phyloP scores from a whole-genome alignment of 2,797 vertebrate species.

The Eleutherodactylus coqui region DNA sequence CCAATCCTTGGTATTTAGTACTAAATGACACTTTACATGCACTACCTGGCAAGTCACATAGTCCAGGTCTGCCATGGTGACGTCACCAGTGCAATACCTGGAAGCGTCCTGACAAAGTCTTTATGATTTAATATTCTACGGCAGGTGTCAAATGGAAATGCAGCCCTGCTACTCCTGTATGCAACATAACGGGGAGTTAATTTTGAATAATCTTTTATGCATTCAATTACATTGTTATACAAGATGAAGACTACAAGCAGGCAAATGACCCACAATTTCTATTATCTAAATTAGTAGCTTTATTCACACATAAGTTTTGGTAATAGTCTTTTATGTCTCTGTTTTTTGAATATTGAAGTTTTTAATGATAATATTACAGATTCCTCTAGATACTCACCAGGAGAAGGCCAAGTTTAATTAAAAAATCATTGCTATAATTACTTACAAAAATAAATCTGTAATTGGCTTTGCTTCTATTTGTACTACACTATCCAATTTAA shows the following conservation, averaged over 20 bases:
- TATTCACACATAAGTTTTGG: background rate
- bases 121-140: background rate
- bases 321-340: slow-evolving; percentile 22
- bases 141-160: background rate
- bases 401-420: slow-evolving; percentile 50
- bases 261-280: background rate
- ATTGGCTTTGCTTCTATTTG: slow-evolving; percentile 47
- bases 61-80: no score
- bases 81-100: no score
- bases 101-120: no score
- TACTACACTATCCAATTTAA: slow-evolving; percentile 34
- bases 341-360: slow-evolving; percentile 28
- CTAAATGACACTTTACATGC: no score
- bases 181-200: background rate
- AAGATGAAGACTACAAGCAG: slow-evolving; percentile 11
- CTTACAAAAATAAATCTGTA: slow-evolving; percentile 55
- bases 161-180: background rate
- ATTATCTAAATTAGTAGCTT: background rate
- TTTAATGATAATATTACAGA: slow-evolving; percentile 49
- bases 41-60: no score
- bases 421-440: slow-evolving; percentile 56
- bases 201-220: background rate
- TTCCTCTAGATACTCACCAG: slow-evolving; percentile 35
- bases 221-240: slow-evolving; percentile 15
- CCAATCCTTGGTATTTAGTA: no score